These are phyloP conservation scores for Cephalopholis sonnerati DNA, from an alignment of 2,113 vertebrate genomes.

Conservation along the genomic window DNA sequence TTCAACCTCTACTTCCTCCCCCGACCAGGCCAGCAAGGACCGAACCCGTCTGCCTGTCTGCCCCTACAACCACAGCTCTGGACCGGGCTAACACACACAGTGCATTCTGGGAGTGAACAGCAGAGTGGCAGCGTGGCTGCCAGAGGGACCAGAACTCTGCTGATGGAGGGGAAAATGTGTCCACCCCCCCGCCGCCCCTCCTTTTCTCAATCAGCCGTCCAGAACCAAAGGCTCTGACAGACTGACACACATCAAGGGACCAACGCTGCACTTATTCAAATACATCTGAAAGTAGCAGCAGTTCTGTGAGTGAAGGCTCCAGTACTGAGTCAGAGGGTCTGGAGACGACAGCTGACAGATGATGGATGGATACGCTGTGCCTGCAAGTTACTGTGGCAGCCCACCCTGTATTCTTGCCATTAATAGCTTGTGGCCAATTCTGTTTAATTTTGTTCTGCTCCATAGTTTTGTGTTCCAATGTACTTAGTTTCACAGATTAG, in stretches of 20 bases:
- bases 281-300: constrained; percentile 42
- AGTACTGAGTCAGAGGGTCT: constrained; percentile 6
- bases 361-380: background rate
- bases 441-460: constrained; percentile 7
- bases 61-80: constrained; percentile 72
- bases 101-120: constrained; percentile 50
- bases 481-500: constrained; percentile 28
- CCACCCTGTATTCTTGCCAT: background rate
- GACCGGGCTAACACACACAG: constrained; percentile 36
- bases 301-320: constrained; percentile 20
- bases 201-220: constrained; percentile 42
- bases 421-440: background rate
- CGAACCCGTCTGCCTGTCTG: constrained; percentile 62
- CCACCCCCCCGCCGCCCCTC: constrained; percentile 18
- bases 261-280: constrained; percentile 21
- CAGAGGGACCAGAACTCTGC: constrained; percentile 72
- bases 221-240: constrained; percentile 66
- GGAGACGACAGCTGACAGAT: constrained; percentile 6
- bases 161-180: constrained; percentile 73
- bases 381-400: constrained; percentile 8
- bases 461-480: background rate
- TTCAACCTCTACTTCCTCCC: constrained; percentile 40
- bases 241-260: constrained; percentile 66
- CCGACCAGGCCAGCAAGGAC: constrained; percentile 38
- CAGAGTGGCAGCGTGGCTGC: constrained; percentile 56